These are phyloP conservation scores for Acanthis flammea DNA, from an alignment of 2,797 vertebrate species.

Conservation along the genomic window DNA sequence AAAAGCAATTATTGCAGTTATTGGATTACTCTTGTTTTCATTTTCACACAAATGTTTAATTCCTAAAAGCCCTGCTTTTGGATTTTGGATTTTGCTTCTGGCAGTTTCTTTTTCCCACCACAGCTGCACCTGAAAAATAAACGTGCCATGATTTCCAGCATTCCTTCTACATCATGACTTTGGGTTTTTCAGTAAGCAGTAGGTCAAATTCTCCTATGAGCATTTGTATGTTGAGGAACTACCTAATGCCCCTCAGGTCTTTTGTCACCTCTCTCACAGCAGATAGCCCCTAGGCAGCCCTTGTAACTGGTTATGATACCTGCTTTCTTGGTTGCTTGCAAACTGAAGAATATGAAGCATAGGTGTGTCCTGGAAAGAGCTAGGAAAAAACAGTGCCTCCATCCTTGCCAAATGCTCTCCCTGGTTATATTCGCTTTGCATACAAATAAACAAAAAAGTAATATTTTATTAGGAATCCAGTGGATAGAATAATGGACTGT, in stretches of 20 bases:
- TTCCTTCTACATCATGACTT: background rate
- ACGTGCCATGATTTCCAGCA: background rate
- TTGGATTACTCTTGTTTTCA: background rate
- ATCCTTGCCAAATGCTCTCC: background rate
- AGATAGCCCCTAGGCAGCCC: background rate
- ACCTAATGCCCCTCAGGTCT: background rate
- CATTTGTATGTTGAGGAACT: background rate
- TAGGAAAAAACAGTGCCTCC: background rate
- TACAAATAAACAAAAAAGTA: constrained; percentile 26
- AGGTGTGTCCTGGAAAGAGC: background rate
- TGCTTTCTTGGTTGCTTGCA: background rate
- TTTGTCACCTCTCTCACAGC: background rate
- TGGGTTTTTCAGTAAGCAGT: background rate
- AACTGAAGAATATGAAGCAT: background rate
- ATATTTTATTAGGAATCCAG: constrained; percentile 48
- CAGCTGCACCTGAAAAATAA: background rate
- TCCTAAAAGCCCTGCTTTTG: background rate
- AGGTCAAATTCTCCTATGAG: background rate
- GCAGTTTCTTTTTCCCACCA: background rate
- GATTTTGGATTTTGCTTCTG: constrained; percentile 6
- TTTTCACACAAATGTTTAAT: background rate
- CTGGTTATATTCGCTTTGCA: background rate
- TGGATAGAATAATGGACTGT: constrained; percentile 53
- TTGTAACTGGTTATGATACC: background rate
- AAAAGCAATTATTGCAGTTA: background rate